Evolutionary conservation across 1,140 invertebrate genomes (phyloP), one percentile per base, ranked within the genome.

Genomic region (Mactra quadrangularis): DNA sequence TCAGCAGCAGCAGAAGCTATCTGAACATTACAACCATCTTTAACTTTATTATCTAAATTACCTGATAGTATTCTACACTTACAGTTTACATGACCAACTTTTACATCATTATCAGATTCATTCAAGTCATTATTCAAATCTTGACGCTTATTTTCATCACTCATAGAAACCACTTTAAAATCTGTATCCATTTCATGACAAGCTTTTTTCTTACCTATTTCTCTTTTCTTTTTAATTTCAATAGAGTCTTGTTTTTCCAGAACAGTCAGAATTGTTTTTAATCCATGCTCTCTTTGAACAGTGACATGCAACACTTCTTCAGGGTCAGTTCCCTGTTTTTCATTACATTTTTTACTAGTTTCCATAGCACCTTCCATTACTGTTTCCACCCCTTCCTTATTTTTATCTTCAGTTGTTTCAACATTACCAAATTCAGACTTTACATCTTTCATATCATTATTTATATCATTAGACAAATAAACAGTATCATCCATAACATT

Each of bases 201-300:
- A n/a, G 25, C 27, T 25, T 52, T 62, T 25, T 45, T 78, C 52
- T 45, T 53, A 15, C 47, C 53, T 13, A 27, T 38, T 68, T 66
- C 47, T 57, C 60, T 52, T 45, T 55, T 78, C n/a, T 25, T 45
- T 29, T 47, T 62, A 1, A 66, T 1, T 22, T 64, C 33, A 31
- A 29, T 27, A 29, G 62, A 70, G 25, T 70, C 47, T 31, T 81
- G 38, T 81, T 71, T 70, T 22, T 81, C 77, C 13, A 68, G 29
- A 59, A 81, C 53, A 57, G 50, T 81, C 13, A 81, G 64, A 3
- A 71, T 45, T n/a, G 38, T 68, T n/a, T 29, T 33, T 22, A 27
- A 4, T 15, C 77, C 77, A 59, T 25, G 19, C 25, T 50, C 47
- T 47, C 41, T 53, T 59, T 29, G 47, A 15, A 81, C 77, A 15